These are phyloP conservation scores for Microcebus ravelobensis DNA, from an alignment of 2,113 vertebrate genomes.

Conservation along the genomic window DNA sequence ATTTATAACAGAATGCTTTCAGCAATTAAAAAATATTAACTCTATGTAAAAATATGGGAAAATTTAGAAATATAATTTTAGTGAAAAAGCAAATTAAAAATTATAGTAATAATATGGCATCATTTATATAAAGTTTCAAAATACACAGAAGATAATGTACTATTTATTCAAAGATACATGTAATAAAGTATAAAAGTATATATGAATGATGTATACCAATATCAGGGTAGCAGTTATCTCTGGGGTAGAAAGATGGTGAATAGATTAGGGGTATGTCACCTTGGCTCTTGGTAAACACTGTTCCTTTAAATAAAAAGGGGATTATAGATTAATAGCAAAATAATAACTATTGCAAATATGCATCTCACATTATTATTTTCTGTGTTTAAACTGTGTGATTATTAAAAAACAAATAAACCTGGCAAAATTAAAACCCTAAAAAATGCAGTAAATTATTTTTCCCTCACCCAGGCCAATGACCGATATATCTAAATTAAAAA, in stretches of 20 bases:
- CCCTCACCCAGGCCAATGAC: not conserved
- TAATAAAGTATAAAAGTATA: not conserved
- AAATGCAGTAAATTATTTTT: not conserved
- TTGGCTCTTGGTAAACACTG: not conserved
- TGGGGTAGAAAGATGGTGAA: not conserved
- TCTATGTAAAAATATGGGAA: not conserved
- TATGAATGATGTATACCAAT: not conserved
- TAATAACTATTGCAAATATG: not conserved
- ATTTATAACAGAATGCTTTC: conserved; percentile 23
- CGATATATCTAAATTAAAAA: not conserved
- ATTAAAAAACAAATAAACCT: not conserved
- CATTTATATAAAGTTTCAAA: conserved; percentile 17
- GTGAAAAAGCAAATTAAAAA: conserved; percentile 10
- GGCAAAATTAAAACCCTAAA: not conserved
- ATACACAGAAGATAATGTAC: not conserved
- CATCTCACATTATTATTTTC: not conserved
- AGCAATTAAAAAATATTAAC: not conserved
- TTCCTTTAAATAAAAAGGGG: not conserved
- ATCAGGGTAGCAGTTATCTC: not conserved
- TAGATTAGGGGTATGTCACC: not conserved
- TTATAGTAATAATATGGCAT: not conserved
- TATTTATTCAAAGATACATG: not conserved
- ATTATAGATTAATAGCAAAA: not conserved
- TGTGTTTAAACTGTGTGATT: not conserved
- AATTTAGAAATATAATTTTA: conserved; percentile 22